These are phyloP conservation scores for Bugulina stolonifera DNA, from an alignment of 2,888 invertebrate genomes.

Conservation along the genomic window DNA sequence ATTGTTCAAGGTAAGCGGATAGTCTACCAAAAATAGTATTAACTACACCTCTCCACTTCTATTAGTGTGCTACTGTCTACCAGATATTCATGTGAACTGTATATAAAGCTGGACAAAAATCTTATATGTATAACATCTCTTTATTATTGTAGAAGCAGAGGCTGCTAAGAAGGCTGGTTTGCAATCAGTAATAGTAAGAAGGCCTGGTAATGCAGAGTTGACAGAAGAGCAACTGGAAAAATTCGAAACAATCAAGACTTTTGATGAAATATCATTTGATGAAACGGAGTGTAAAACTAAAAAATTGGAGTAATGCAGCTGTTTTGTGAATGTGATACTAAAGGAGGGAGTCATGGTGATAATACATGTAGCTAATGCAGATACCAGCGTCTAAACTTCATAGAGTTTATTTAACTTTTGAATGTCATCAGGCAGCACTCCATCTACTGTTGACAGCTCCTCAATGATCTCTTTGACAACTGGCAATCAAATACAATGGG, in stretches of 20 bases:
- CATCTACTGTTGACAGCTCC: not conserved
- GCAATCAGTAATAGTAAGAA: slow-evolving; percentile 63
- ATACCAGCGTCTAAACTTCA: not conserved
- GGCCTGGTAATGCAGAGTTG: slow-evolving; percentile 73
- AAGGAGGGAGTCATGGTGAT: not conserved
- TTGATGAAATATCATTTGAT: slow-evolving; percentile 29
- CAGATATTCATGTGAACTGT: no score
- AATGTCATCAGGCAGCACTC: not conserved
- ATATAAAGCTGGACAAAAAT: no score
- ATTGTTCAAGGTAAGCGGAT: slow-evolving; percentile 64
- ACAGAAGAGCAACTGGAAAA: slow-evolving; percentile 57
- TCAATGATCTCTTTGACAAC: not conserved
- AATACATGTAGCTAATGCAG: not conserved
- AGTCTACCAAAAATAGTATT: no score
- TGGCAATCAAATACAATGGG: no score
- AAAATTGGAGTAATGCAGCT: not conserved
- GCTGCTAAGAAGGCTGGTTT: slow-evolving; percentile 74
- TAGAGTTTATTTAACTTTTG: not conserved
- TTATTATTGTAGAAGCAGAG: slow-evolving; percentile 65
- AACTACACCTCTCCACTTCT: no score
- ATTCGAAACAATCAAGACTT: slow-evolving; percentile 41
- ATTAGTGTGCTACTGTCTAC: no score
- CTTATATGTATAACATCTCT: no score
- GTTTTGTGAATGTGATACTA: not conserved
- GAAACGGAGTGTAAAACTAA: not conserved